Conservation (phyloP, 2,888 invertebrate genomes). For the Colostygia pectinataria region DNA sequence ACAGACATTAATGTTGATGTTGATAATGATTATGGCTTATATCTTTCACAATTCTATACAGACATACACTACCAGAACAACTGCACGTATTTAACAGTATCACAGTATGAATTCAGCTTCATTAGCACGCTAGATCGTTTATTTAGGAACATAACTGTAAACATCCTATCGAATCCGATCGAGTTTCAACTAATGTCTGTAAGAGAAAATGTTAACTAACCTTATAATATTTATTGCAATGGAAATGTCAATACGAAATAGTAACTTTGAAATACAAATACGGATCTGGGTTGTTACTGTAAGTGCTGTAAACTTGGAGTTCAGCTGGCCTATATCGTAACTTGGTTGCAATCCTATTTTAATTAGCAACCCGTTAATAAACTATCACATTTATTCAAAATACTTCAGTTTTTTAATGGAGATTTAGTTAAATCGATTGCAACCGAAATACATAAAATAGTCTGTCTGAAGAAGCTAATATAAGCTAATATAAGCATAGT, state of each 20-base stretch:
- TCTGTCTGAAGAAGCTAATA: too few species aligned
- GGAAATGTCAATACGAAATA: constrained; percentile 16
- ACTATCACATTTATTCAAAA: too few species aligned
- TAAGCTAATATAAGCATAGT: too few species aligned
- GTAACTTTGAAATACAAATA: constrained; percentile 25
- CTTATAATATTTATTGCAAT: constrained; percentile 44
- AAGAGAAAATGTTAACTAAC: constrained; percentile 52
- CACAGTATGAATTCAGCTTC: constrained; percentile 51
- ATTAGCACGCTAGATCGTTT: constrained; percentile 61
- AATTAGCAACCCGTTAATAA: too few species aligned
- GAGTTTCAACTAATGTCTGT: constrained; percentile 66
- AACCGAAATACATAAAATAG: too few species aligned
- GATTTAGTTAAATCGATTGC: too few species aligned
- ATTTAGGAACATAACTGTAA: constrained; percentile 50
- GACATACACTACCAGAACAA: constrained; percentile 13
- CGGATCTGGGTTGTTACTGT: constrained; percentile 9
- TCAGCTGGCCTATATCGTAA: too few species aligned
- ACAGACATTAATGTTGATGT: too few species aligned
- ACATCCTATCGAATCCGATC: constrained; percentile 55
- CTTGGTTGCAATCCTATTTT: too few species aligned
- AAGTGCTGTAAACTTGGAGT: too few species aligned
- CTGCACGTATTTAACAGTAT: constrained; percentile 26
- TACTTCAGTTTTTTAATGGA: too few species aligned
- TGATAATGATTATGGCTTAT: background rate
- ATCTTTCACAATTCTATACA: constrained; percentile 7